Conservation (phyloP, 1,140 invertebrate genomes). For the Psilanteris sp. region DNA sequence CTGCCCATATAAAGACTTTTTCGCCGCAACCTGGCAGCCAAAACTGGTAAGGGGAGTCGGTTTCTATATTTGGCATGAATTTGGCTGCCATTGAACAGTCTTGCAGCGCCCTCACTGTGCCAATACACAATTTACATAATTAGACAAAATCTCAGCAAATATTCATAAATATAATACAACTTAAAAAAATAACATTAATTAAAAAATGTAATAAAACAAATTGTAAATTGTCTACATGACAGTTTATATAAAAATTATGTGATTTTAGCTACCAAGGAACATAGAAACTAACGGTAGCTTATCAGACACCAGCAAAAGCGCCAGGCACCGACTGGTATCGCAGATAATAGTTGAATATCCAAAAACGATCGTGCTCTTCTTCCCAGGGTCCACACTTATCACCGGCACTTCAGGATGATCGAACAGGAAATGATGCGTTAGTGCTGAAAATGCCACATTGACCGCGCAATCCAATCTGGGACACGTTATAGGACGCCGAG, state of each 20-base stretch:
- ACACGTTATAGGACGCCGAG: constrained; percentile 74
- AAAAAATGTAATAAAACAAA: too few species aligned
- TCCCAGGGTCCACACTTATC: constrained; percentile 71
- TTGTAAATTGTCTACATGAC: too few species aligned
- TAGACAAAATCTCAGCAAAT: too few species aligned
- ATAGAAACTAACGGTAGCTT: constrained; percentile 76
- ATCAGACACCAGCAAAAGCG: constrained; percentile 72
- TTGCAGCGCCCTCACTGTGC: constrained; percentile 66
- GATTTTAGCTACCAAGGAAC: too few species aligned
- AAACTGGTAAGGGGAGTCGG: constrained; percentile 71
- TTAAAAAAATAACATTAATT: constrained; percentile 3
- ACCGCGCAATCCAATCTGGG: constrained; percentile 72
- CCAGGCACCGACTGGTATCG: constrained; percentile 73
- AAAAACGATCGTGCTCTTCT: constrained; percentile 72
- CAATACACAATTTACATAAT: too few species aligned
- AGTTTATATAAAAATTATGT: too few species aligned
- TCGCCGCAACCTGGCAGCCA: constrained; percentile 70
- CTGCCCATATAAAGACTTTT: constrained; percentile 34
- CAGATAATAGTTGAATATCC: constrained; percentile 68
- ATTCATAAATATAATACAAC: too few species aligned
- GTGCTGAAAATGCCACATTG: constrained; percentile 74
- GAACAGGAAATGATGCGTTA: constrained; percentile 76
- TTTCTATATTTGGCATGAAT: constrained; percentile 74
- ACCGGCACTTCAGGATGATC: constrained; percentile 77
- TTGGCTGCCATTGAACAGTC: constrained; percentile 72